phyloP scores from a whole-genome alignment of 2,888 invertebrate genomes.

The Girardia tigrina region DNA sequence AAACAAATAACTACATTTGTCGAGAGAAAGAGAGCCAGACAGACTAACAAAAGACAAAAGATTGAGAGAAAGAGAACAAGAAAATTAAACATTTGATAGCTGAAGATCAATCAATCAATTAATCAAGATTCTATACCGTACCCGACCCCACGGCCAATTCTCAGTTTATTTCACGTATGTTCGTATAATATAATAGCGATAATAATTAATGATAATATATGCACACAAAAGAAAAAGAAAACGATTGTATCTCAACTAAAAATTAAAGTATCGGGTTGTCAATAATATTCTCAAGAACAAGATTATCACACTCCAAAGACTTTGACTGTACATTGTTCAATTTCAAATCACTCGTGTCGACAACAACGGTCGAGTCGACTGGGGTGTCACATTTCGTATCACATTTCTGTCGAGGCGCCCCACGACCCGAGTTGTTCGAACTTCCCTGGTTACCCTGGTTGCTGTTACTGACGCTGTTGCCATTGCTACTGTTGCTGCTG shows the following conservation, averaged over 20 bases:
- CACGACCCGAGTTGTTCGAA: no score
- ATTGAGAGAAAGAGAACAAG: no score
- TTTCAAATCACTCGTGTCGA: neutral
- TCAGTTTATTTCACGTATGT: neutral
- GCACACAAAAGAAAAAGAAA: no score
- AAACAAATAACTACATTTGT: conserved; percentile 23
- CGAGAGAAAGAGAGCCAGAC: neutral
- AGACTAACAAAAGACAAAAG: neutral
- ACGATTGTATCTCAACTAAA: neutral
- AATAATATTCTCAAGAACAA: conserved; percentile 6
- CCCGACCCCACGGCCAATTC: no score
- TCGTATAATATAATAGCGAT: neutral
- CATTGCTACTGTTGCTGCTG: no score
- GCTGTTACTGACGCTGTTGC: no score
- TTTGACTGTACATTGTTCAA: conserved; percentile 8
- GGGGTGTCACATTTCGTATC: no score
- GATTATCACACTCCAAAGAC: conserved; percentile 20
- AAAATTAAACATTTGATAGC: no score
- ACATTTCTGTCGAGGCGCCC: conserved; percentile 13
- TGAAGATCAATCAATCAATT: no score
- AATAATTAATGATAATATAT: neutral
- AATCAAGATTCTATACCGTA: no score
- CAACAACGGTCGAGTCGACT: neutral
- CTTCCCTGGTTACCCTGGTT: no score
- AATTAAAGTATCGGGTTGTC: conserved; percentile 2